Evolutionary conservation across 1,140 invertebrate species (phyloP).

Genomic region (Metopolophium dirhodum): DNA sequence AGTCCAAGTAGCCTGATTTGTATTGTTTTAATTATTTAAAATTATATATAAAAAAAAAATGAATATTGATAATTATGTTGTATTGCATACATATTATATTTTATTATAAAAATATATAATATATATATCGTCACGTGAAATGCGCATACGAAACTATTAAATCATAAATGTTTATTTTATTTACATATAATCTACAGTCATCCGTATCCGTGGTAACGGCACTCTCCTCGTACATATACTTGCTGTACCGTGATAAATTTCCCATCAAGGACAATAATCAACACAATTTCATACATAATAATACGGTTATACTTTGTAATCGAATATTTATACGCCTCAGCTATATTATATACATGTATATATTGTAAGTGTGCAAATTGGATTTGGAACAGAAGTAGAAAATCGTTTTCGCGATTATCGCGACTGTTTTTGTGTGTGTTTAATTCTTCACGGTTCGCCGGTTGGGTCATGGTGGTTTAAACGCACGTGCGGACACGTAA

Average conservation of each 20-base stretch:
- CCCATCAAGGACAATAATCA: not conserved
- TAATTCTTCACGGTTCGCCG: not conserved
- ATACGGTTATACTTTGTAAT: constrained; percentile 7
- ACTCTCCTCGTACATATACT: not conserved
- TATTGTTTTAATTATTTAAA: not conserved
- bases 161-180: not conserved
- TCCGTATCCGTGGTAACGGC: not conserved
- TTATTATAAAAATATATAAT: not conserved
- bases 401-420: not conserved
- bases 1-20: no score
- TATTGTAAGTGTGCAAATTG: not conserved
- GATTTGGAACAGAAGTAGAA: not conserved
- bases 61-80: not conserved
- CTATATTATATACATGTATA: not conserved
- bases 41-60: not conserved
- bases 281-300: constrained; percentile 17
- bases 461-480: constrained; percentile 3
- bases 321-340: not conserved
- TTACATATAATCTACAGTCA: not conserved
- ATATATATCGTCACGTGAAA: not conserved
- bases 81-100: not conserved
- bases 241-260: not conserved
- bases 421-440: not conserved
- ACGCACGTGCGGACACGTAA: not conserved
- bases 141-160: not conserved